A percentile compares a stretch with the other conserved stretches of the same genome.
Conservation (phyloP, 1,140 invertebrate species). For the Cydia splendana region DNA sequence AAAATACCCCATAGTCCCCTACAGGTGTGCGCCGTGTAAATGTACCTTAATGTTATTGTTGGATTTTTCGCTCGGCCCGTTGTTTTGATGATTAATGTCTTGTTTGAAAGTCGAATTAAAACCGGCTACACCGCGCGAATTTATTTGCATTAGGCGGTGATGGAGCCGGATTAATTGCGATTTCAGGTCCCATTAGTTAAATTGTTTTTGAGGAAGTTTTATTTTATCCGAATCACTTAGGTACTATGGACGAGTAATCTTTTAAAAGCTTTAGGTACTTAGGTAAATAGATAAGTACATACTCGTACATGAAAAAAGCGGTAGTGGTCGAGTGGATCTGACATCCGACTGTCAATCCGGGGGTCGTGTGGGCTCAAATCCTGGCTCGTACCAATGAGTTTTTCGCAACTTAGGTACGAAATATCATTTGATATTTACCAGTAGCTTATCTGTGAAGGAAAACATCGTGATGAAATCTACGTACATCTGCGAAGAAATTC, state of each 20-base stretch:
- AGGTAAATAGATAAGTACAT: too few relatives aligned
- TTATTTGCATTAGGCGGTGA: conserved; percentile 13
- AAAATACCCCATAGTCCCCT: background rate
- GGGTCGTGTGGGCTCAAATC: too few relatives aligned
- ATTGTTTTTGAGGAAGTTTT: background rate
- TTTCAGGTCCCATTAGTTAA: background rate
- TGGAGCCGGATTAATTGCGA: conserved; percentile 18
- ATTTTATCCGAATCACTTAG: background rate
- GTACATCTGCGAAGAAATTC: too few relatives aligned
- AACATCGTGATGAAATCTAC: too few relatives aligned
- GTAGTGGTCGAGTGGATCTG: too few relatives aligned
- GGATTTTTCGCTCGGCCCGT: conserved; percentile 5
- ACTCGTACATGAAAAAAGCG: too few relatives aligned
- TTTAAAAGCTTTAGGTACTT: too few relatives aligned
- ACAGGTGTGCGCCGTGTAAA: conserved; percentile 9
- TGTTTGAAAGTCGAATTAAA: conserved; percentile 22
- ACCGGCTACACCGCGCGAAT: background rate
- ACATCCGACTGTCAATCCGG: too few relatives aligned
- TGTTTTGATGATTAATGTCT: conserved; percentile 26
- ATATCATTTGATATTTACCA: too few relatives aligned
- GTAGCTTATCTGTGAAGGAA: too few relatives aligned
- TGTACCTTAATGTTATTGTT: conserved; percentile 14
- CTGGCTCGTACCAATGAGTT: too few relatives aligned
- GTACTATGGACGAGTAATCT: background rate
- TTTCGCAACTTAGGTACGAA: too few relatives aligned